Evolutionary conservation across 2,888 invertebrate species (phyloP).

Genomic region (Cactoblastis cactorum): DNA sequence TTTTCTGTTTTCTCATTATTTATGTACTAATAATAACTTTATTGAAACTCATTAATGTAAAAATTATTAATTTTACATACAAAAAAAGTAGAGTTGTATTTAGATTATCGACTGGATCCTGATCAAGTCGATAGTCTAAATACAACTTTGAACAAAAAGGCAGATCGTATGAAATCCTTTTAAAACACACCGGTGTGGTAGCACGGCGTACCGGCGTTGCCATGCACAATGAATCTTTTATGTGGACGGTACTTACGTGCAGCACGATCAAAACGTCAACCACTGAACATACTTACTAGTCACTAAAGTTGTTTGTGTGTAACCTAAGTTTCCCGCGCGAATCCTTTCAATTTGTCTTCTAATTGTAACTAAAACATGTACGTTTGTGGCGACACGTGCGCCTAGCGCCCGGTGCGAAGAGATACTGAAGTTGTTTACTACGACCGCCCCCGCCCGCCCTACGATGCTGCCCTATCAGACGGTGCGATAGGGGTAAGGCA

Average conservation of each 20-base stretch:
- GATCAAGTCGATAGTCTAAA: neutral
- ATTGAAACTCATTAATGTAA: too few species aligned
- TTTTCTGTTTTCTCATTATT: neutral
- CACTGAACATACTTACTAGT: slow-evolving; percentile 9
- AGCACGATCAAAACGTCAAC: neutral
- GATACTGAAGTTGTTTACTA: slow-evolving; percentile 15
- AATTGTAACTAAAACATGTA: slow-evolving; percentile 5
- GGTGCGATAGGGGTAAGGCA: neutral
- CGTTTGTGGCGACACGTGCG: slow-evolving; percentile 13
- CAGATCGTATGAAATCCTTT: neutral
- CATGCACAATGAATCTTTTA: slow-evolving; percentile 12
- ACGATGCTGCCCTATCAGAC: slow-evolving; percentile 13
- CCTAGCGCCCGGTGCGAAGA: neutral
- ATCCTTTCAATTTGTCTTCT: neutral
- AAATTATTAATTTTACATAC: too few species aligned
- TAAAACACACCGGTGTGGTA: neutral
- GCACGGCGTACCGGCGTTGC: slow-evolving; percentile 2
- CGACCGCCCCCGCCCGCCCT: slow-evolving; percentile 18
- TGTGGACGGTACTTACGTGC: neutral
- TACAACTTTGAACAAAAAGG: neutral
- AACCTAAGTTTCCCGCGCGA: slow-evolving; percentile 8
- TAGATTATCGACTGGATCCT: too few species aligned
- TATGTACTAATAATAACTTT: neutral
- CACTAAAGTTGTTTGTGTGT: slow-evolving; percentile 2
- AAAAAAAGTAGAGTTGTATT: too few species aligned